Base-by-base conservation (phyloP, 2,797 vertebrate species). In the Podarcis lilfordi region DNA sequence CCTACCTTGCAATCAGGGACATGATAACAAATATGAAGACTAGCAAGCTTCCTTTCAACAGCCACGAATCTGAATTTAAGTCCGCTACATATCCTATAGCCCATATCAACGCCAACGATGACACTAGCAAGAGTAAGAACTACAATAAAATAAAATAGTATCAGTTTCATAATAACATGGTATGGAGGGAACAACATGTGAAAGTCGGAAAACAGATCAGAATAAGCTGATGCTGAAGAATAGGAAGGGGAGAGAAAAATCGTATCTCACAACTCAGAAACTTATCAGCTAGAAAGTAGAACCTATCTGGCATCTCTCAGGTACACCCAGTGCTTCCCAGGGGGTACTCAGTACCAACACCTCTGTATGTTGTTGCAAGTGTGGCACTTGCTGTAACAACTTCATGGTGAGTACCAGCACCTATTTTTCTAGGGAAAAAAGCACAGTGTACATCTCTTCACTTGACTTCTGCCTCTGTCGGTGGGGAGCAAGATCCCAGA, bases 1-100 rank as follows among this genome's bases (percentile, higher is more conserved):
- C 96, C 91, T 91, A 99, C 99, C 99, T 98, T 84, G 97, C 94
- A 77, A 96, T 96, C 11, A 98, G 96, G 92, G 98, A 97, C 80
- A 97, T 93, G 74, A 96, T 96, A 27, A 97, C 96, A 0, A 98
- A 94, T 76, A 98, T 88, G 86, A 97, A 96, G 79, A 97, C 93
- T 76, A 99, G 96, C 91, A 99, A 97, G 88, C 97, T 94, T 91
- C 98, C 98, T 97, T 99, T 99, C 86, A 99, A 97, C 91, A 99
- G 94, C 98, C 99, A 99, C 25, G 98, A 99, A 94, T 99, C 98
- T 0, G 98, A 98, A 95, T 96, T 96, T 96, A 98, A 96, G 80
- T 98, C 96, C 43, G 98, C 40, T 23, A 99, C 78, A 4, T 97
- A 98, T 84, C 98, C 98, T n/a, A 98, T 45, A 32, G 98, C 96